Evolutionary conservation across 2,113 vertebrate species (phyloP).

Genomic region (Tenebrosternarchus preto): DNA sequence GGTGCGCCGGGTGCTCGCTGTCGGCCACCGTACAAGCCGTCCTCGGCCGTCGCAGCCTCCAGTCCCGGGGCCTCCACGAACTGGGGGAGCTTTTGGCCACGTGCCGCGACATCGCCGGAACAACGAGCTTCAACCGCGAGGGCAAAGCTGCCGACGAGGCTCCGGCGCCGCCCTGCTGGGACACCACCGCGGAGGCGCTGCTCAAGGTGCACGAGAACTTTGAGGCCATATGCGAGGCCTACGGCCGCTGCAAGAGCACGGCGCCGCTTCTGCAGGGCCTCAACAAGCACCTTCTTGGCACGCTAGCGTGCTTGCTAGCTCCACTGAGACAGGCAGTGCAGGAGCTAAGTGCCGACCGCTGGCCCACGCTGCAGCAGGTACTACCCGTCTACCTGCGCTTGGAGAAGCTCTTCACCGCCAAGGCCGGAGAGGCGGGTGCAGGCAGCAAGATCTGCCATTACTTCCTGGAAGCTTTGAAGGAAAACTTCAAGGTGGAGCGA

Average conservation of each 20-base stretch:
- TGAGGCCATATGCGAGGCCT: conserved; percentile 95
- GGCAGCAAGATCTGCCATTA: conserved; percentile 98
- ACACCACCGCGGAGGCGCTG: conserved; percentile 88
- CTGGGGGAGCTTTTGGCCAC: conserved; percentile 90
- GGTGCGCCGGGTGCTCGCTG: conserved; percentile 92
- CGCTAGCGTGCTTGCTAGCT: conserved; percentile 87
- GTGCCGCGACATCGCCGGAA: conserved; percentile 88
- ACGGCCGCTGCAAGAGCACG: conserved; percentile 90
- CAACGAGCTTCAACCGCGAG: conserved; percentile 81
- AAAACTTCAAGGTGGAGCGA: conserved; percentile 97
- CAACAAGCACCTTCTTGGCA: conserved; percentile 94
- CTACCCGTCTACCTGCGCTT: conserved; percentile 92
- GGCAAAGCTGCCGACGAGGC: conserved; percentile 68
- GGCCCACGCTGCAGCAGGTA: conserved; percentile 93
- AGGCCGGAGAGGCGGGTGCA: conserved; percentile 90
- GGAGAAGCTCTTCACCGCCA: conserved; percentile 98
- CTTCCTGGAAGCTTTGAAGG: conserved; percentile 95
- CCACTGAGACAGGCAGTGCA: conserved; percentile 91
- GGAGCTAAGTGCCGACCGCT: conserved; percentile 90
- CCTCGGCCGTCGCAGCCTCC: conserved; percentile 91
- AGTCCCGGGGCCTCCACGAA: conserved; percentile 93
- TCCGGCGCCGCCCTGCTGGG: conserved; percentile 93
- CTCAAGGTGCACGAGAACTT: conserved; percentile 93
- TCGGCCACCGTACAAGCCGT: conserved; percentile 92
- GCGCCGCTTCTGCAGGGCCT: conserved; percentile 93